Evolutionary conservation across 2,888 invertebrate species (phyloP), one percentile per base, ranked within the genome.

Genomic region (Nesidiocoris tenuis): DNA sequence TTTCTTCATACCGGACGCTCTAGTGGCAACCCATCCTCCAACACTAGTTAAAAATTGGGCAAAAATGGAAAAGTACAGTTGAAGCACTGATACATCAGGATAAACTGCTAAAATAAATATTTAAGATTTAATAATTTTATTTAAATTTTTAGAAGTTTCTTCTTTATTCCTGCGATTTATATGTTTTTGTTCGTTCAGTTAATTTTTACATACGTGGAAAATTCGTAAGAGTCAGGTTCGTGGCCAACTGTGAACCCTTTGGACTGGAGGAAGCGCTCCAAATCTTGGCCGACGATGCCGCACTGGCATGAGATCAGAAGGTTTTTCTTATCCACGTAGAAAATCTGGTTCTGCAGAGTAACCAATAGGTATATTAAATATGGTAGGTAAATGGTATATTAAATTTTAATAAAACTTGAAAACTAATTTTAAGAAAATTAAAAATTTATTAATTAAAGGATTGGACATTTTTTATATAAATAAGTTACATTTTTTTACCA

Each of bases 1-100:
- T 84, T 98, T 99, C 86, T 98, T 99, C 98, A 98, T 98, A 72
- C 99, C 98, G n/a, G 95, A 95, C 0, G 97, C 97, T 68, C 96
- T 85, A 0, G 97, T 97, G 1, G 96, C 95, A 63, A 97, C 94
- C 98, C 99, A 99, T 0, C 98, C 98, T 2, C 98, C 98, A 1
- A 99, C 87, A 16, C 94, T 88, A 59, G n/a, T n/a, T 59, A 2
- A 59, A 59, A 59, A 59, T 59, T 9, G 39, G 12, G 12, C 5
- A 12, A 39, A 39, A 12, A 12, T 39, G 39, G 3, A 39, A 39
- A 39, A 39, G 12, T 39, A n/a, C n/a, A n/a, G n/a, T n/a, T n/a
- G n/a, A n/a, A n/a, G n/a, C n/a, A n/a, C n/a, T n/a, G n/a, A n/a
- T n/a, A n/a, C n/a, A n/a, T n/a, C n/a, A n/a, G n/a, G n/a, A n/a